Evolutionary conservation across 2,888 invertebrate genomes (phyloP), one percentile per base, ranked within the genome.

Genomic region (Iphiclides podalirius): DNA sequence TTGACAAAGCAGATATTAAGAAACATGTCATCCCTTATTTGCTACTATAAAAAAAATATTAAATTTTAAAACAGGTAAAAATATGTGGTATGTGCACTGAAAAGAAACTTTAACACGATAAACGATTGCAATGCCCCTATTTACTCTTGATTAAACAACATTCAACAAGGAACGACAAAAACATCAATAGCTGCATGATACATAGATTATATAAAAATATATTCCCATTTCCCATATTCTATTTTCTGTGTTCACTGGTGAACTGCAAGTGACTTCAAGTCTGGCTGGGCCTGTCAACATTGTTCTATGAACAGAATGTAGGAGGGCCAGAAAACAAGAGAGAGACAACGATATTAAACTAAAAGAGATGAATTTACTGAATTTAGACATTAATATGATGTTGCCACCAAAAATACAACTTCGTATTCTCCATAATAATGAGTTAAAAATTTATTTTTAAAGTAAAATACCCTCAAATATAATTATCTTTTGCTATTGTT

Each of bases 1-100:
- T 72, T 70, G 72, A 76, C 73, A 74, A 74, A 73, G 71, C 73
- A 66, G 67, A 60, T 62, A 66, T 59, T 52, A 60, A 63, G 66
- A 69, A 45, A 35, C 63, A 77, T 72, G 68, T 69, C 71, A 73
- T 64, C 60, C 35, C 16, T 41, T 13, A 41, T 15, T 33, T 23
- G 2, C 17, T 39, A 11, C 28, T 38, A 15, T 34, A 38, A 50
- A 12, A 33, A 52, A 45, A 52, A 35, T 52, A 39, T n/a, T 42
- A 41, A 13, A 23, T 33, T 34, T 13, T 16, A n/a, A 39, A 33
- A 39, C 12, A 35, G 14, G 9, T n/a, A 11, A 42, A 8, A 41
- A 39, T 20, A 26, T 7, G 9, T 44, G 34, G 23, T 15, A 43
- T 33, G 20, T 39, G 53, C 42, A 42, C 40, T 36, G 6, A 33